These are phyloP conservation scores for Lytechinus pictus DNA, from an alignment of 35 echinoderm and acorn worm genomes.

Conservation along the genomic window DNA sequence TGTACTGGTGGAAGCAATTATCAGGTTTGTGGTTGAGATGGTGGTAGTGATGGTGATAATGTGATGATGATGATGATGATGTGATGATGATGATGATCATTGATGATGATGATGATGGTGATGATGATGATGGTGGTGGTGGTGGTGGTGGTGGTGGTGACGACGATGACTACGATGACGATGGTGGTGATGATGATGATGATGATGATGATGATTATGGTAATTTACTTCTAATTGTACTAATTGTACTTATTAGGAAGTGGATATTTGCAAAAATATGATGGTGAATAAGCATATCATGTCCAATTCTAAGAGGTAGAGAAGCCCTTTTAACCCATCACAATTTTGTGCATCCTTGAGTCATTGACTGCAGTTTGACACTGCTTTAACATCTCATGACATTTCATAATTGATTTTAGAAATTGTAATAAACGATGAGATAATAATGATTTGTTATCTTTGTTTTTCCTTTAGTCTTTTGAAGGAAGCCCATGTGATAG, in stretches of 20 bases:
- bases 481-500: constrained; percentile 85
- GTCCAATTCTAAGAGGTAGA: neutral
- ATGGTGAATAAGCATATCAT: too few species aligned
- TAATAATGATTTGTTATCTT: too few species aligned
- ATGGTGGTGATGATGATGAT: constrained; percentile 35
- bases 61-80: neutral
- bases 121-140: neutral
- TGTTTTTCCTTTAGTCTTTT: constrained; percentile 54
- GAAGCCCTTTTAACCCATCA: neutral
- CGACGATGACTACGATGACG: constrained; percentile 21
- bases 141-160: neutral
- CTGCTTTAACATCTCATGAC: neutral
- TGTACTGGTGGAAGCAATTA: constrained; percentile 88
- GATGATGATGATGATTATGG: constrained; percentile 49
- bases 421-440: too few species aligned
- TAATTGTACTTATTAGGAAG: neutral
- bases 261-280: neutral
- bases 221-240: constrained; percentile 10
- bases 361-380: neutral
- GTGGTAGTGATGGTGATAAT: neutral
- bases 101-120: constrained; percentile 14
- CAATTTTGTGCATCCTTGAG: neutral
- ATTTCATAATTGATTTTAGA: neutral
- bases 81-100: neutral
- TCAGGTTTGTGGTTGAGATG: constrained; percentile 63